Evolutionary conservation across 2,113 vertebrate species (phyloP), one percentile per base, ranked within the genome.

Genomic region (Elgaria multicarinata): DNA sequence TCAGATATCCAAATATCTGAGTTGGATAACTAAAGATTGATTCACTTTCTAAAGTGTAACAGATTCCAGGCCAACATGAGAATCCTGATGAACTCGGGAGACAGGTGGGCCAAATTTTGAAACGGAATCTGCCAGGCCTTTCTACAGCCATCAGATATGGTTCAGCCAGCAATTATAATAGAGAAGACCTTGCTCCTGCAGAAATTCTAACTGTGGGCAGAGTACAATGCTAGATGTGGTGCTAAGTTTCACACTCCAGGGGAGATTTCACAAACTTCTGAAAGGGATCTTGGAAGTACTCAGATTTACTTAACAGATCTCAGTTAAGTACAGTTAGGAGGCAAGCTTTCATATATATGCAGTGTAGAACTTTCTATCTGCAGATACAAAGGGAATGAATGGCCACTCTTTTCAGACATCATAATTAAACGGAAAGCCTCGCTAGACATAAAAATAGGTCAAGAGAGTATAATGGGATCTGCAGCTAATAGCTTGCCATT

Each of bases 341-440:
- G 20, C 28, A 75, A 77, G 74, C 82, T 89, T 89, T 78, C 72
- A 84, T 67, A 50, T 69, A 55, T 85, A 50, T 28, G n/a, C 42
- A 89, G 10, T 14, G 26, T 39, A 42, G 46, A 67, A 22, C 24
- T 24, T 89, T 89, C 69, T 50, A 36, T 46, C 62, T 84, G 62
- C 36, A 85, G 82, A 78, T 18, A 69, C 78, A n/a, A 78, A 78
- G 82, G 62, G 28, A 24, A 84, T 69, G 44, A 89, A 77, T 50
- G 24, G 39, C 28, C 53, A 33, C 33, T 87, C 39, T 67, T 58
- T 8, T 20, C 0, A 46, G n/a, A 86, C 24, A 46, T 16, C 87
- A 76, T 33, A 94, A 93, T 77, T 93, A 87, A 92, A 93, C 28
- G 64, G 74, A 90, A 90, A 86, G 89, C 74, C 58, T 42, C 42